phyloP scores from a whole-genome alignment of 2,888 invertebrate genomes.

The Patella pellucida region DNA sequence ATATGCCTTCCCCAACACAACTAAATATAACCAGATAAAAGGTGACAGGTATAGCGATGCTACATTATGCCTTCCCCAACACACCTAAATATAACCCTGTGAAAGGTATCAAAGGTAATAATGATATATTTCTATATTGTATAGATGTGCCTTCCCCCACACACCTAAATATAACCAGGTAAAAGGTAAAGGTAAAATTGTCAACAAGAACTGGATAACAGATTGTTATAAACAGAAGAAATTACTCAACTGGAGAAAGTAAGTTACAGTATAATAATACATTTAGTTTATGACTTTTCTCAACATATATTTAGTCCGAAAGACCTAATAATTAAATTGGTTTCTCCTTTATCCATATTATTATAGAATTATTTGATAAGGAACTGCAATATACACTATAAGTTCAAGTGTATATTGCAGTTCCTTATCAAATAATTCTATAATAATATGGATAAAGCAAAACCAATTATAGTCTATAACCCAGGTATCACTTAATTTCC shows the following conservation, averaged over 20 bases:
- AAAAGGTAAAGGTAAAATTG: conserved; percentile 77
- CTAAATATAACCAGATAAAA: conserved; percentile 81
- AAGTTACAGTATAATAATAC: conserved; percentile 32
- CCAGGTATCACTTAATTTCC: no score
- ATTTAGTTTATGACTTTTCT: no score
- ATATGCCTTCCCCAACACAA: conserved; percentile 77
- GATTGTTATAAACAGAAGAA: conserved; percentile 77
- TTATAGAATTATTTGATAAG: no score
- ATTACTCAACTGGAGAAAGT: conserved; percentile 78
- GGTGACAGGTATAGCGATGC: no score
- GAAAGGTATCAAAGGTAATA: conserved; percentile 70
- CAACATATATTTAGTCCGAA: no score
- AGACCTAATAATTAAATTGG: no score
- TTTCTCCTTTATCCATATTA: no score
- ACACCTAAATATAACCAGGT: conserved; percentile 87
- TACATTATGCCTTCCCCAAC: conserved; percentile 72
- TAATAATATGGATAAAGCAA: no score
- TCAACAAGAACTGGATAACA: conserved; percentile 82
- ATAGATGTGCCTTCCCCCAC: conserved; percentile 88
- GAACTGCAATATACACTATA: no score
- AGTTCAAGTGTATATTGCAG: no score
- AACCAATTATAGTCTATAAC: no score
- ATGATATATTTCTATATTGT: conserved; percentile 45
- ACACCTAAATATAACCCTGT: conserved; percentile 87
- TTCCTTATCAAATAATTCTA: no score